Conservation (phyloP, 2,797 vertebrate species). For the Decapterus maruadsi region DNA sequence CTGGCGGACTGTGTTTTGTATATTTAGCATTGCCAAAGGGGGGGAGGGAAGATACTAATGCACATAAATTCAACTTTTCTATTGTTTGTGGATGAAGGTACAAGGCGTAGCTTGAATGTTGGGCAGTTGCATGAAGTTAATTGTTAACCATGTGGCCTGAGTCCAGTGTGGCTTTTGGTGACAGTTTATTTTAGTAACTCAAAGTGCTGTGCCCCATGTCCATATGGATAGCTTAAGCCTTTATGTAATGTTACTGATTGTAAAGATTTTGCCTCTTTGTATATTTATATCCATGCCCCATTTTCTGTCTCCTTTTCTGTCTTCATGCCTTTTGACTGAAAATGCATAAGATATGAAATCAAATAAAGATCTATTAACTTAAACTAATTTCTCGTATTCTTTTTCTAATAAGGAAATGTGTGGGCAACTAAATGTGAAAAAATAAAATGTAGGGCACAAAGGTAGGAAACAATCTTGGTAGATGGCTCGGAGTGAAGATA, state of each 20-base stretch:
- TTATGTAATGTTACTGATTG: slow-evolving; percentile 73
- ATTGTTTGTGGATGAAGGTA: slow-evolving; percentile 47
- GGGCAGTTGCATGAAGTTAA: slow-evolving; percentile 65
- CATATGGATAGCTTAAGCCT: slow-evolving; percentile 58
- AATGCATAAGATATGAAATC: slow-evolving; percentile 72
- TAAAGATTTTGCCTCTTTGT: slow-evolving; percentile 80
- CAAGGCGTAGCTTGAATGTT: slow-evolving; percentile 46
- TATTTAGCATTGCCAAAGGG: slow-evolving; percentile 62
- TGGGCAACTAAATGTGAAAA: too few relatives aligned
- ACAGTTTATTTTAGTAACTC: slow-evolving; percentile 56
- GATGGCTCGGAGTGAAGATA: not conserved
- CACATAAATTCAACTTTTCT: slow-evolving; percentile 51
- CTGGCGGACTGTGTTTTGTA: slow-evolving; percentile 53
- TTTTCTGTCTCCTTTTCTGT: slow-evolving; percentile 81
- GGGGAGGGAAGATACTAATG: slow-evolving; percentile 17
- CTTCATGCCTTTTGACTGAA: slow-evolving; percentile 78
- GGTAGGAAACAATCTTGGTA: not conserved
- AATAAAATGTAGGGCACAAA: too few relatives aligned
- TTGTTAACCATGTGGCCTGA: slow-evolving; percentile 59
- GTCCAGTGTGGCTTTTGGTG: slow-evolving; percentile 60
- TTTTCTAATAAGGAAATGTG: not conserved
- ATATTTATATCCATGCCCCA: slow-evolving; percentile 77
- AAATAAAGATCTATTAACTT: slow-evolving; percentile 77
- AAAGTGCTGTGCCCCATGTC: slow-evolving; percentile 65
- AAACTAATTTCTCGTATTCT: not conserved